Conservation (phyloP, 23 tunicate species). For the Diplosoma virens region DNA sequence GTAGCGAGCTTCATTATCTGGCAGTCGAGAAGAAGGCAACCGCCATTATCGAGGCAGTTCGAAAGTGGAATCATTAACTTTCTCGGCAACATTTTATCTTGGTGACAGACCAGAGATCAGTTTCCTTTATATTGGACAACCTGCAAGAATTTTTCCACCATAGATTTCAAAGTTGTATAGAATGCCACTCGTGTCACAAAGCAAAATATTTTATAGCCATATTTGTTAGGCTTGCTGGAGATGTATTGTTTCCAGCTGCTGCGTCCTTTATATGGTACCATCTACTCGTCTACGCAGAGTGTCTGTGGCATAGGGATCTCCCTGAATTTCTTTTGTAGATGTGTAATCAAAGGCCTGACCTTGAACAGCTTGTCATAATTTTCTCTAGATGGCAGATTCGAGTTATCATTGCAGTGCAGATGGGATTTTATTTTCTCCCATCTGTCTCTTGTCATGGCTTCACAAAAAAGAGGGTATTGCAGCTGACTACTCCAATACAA, state of each 20-base stretch:
- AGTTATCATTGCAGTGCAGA: conserved; percentile 9
- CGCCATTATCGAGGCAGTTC: too few species aligned
- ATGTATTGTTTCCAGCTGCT: conserved; percentile 7
- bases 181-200: not conserved
- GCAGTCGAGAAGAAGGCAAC: too few species aligned
- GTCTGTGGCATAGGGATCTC: not conserved
- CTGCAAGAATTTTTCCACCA: not conserved
- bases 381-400: not conserved
- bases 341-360: not conserved
- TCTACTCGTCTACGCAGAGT: conserved; percentile 9
- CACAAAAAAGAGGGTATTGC: not conserved
- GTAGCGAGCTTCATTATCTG: too few species aligned
- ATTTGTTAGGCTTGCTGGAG: conserved; percentile 12
- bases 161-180: conserved; percentile 13
- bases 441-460: not conserved
- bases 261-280: conserved; percentile 15
- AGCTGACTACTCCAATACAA: not conserved
- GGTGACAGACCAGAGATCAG: too few species aligned
- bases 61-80: too few species aligned
- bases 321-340: not conserved
- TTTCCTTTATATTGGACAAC: too few species aligned
- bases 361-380: conserved; percentile 7
- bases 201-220: conserved; percentile 16
- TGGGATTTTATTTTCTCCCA: not conserved
- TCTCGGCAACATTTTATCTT: too few species aligned